These are phyloP conservation scores for Halichoerus grypus DNA, from an alignment of 2,113 vertebrate genomes.

Conservation along the genomic window DNA sequence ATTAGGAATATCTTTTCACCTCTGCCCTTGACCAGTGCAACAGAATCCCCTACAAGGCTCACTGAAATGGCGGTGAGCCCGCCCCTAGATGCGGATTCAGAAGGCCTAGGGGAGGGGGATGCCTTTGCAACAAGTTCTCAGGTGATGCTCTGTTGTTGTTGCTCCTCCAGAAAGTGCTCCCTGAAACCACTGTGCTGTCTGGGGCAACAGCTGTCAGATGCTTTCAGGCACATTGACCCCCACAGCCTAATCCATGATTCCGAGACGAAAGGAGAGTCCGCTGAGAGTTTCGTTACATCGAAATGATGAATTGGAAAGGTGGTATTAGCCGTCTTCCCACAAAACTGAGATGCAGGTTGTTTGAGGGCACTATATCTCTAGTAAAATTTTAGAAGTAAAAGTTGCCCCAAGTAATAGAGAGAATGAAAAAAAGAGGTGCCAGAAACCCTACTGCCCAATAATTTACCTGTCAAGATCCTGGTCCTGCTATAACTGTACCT, in stretches of 20 bases:
- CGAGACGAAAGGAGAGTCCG: background rate
- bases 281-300: no score
- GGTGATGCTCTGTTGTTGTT: background rate
- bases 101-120: background rate
- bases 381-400: background rate
- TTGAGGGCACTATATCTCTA: background rate
- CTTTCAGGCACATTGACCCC: background rate
- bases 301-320: no score
- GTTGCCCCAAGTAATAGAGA: background rate
- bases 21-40: background rate
- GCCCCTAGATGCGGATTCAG: background rate
- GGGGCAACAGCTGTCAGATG: background rate
- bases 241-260: no score
- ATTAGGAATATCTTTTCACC: background rate
- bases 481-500: background rate
- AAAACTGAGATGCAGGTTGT: background rate
- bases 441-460: background rate
- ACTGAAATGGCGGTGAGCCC: background rate
- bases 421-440: background rate
- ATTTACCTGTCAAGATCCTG: background rate
- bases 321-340: background rate
- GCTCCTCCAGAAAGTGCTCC: background rate
- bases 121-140: background rate
- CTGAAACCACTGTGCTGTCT: background rate
- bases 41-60: background rate